Evolutionary conservation across 2,113 vertebrate genomes (phyloP).

Genomic region (Trinectes maculatus): DNA sequence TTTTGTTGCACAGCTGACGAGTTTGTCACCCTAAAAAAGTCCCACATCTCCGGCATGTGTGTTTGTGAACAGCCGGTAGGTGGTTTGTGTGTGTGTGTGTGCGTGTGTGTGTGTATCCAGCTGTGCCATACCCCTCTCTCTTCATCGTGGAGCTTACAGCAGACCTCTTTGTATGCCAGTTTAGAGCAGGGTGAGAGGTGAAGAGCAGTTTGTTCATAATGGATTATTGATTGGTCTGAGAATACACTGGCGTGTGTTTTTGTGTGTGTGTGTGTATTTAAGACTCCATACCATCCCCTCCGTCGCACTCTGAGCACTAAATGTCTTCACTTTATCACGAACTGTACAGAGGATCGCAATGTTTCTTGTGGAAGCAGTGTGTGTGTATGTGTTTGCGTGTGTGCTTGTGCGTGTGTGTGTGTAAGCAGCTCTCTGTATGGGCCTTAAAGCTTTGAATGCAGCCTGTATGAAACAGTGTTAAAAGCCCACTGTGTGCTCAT

Average conservation of each 20-base stretch:
- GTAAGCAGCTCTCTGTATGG: slow-evolving; percentile 54
- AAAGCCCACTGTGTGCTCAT: slow-evolving; percentile 70
- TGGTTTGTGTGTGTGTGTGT: slow-evolving; percentile 21
- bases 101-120: slow-evolving; percentile 46
- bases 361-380: slow-evolving; percentile 54
- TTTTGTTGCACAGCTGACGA: slow-evolving; percentile 24
- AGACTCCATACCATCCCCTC: slow-evolving; percentile 59
- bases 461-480: slow-evolving; percentile 73
- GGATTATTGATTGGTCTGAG: slow-evolving; percentile 92
- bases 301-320: slow-evolving; percentile 59
- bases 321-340: slow-evolving; percentile 72
- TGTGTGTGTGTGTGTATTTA: slow-evolving; percentile 79
- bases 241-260: slow-evolving; percentile 80
- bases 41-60: slow-evolving; percentile 18
- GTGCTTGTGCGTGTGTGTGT: slow-evolving; percentile 25
- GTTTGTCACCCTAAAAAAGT: slow-evolving; percentile 26
- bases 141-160: slow-evolving; percentile 74
- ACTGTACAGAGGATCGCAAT: slow-evolving; percentile 55
- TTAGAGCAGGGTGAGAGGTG: slow-evolving; percentile 81
- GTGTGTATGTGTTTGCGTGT: slow-evolving; percentile 17
- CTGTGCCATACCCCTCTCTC: slow-evolving; percentile 55
- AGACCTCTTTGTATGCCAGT: slow-evolving; percentile 80
- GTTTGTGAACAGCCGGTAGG: too few species aligned
- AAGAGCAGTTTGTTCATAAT: slow-evolving; percentile 91
- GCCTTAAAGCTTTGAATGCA: slow-evolving; percentile 65